Conservation (phyloP, 1,140 invertebrate species). For the Drosophila navojoa region DNA sequence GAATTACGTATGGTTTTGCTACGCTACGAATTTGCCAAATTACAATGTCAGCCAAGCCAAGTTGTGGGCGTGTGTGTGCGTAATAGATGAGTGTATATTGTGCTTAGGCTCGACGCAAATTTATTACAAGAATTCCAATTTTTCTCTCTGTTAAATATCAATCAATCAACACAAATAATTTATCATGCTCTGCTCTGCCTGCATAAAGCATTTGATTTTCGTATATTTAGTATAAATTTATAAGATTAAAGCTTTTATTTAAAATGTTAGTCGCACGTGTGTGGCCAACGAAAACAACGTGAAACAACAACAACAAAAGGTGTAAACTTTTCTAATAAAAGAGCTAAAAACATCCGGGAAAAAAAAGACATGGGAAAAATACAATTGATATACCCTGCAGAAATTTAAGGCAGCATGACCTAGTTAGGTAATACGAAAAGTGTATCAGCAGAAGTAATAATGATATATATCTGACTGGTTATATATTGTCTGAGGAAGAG, state of each 20-base stretch:
- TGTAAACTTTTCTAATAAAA: constrained; percentile 66
- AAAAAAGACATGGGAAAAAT: constrained; percentile 2
- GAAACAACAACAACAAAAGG: not conserved
- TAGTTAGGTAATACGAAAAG: no score
- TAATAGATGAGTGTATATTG: not conserved
- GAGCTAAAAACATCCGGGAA: constrained; percentile 32
- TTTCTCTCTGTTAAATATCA: not conserved
- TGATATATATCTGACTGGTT: no score
- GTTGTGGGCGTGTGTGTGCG: not conserved
- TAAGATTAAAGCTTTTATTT: not conserved
- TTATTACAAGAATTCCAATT: constrained; percentile 8
- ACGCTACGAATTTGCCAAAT: constrained; percentile 24
- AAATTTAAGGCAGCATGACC: not conserved
- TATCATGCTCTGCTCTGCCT: not conserved
- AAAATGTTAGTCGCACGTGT: not conserved
- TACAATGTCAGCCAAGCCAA: constrained; percentile 31
- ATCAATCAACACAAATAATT: constrained; percentile 6
- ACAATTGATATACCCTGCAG: not conserved
- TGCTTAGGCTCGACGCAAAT: not conserved
- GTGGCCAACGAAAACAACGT: constrained; percentile 18
- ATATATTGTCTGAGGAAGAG: not conserved
- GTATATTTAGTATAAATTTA: not conserved
- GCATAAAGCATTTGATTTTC: not conserved
- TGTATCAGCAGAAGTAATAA: no score
- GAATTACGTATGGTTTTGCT: constrained; percentile 47